Conservation (phyloP, 2,797 vertebrate species). For the Arctocebus calabarensis region DNA sequence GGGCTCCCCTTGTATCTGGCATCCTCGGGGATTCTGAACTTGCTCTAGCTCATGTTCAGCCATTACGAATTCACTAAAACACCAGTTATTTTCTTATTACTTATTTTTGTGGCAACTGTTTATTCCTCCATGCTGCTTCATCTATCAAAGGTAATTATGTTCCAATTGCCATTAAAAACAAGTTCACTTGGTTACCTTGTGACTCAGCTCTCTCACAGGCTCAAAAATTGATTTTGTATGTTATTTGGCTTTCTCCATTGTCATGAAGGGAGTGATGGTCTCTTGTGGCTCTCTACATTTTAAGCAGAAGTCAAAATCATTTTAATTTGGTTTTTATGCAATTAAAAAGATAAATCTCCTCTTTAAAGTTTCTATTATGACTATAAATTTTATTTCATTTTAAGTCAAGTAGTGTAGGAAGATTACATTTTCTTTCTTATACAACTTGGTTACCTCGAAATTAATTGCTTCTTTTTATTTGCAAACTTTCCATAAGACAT, state of each 20-base stretch:
- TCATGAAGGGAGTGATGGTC: not conserved
- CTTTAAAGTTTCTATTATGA: not conserved
- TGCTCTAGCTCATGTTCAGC: not conserved
- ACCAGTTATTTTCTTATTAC: not conserved
- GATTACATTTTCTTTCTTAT: not conserved
- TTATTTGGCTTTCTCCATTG: not conserved
- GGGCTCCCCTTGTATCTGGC: not conserved
- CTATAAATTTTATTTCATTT: not conserved
- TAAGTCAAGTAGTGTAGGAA: not conserved
- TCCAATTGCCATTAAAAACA: not conserved
- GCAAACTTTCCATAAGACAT: not conserved
- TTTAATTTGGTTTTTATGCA: not conserved
- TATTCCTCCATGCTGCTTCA: not conserved
- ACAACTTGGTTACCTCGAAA: not conserved
- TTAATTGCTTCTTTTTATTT: not conserved
- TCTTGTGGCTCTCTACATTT: not conserved
- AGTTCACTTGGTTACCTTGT: not conserved
- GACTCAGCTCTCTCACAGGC: not conserved
- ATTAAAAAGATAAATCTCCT: not conserved
- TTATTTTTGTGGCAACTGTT: not conserved
- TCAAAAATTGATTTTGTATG: not conserved
- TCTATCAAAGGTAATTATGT: not conserved
- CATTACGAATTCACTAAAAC: not conserved
- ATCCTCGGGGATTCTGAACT: not conserved
- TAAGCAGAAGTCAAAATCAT: not conserved